Percentiles rank a stretch among this genome's conserved stretches.
Conservation (phyloP, 2,113 vertebrate species). For the Forbesichthys papilliferus region DNA sequence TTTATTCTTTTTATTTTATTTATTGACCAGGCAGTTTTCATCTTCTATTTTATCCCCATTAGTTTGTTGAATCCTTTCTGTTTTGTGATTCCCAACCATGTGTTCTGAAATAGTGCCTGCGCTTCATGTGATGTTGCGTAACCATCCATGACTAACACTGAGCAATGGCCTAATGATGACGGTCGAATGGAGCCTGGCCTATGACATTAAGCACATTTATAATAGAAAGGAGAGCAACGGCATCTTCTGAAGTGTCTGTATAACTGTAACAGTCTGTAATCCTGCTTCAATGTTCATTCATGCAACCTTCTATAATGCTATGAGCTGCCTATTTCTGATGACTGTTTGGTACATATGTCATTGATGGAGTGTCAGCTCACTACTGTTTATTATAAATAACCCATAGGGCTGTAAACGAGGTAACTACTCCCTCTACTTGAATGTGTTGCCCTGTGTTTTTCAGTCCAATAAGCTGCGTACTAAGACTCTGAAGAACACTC, state of each 20-base stretch:
- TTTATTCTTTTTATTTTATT: not conserved
- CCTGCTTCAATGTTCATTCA: too few relatives aligned
- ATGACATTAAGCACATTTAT: not conserved
- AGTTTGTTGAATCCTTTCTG: too few relatives aligned
- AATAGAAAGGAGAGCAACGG: not conserved
- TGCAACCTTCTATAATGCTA: too few relatives aligned
- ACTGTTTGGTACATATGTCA: not conserved
- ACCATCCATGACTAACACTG: too few relatives aligned
- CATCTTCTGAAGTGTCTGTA: too few relatives aligned
- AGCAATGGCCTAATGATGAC: too few relatives aligned
- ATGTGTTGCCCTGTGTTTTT: not conserved
- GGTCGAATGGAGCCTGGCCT: not conserved
- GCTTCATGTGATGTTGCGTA: too few relatives aligned
- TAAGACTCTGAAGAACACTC: slow-evolving; percentile 89
- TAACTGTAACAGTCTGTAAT: too few relatives aligned
- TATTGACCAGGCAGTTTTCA: not conserved
- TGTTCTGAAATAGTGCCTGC: too few relatives aligned
- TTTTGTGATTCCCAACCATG: too few relatives aligned
- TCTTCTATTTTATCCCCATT: too few relatives aligned
- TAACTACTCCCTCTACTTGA: not conserved
- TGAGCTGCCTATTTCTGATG: not conserved
- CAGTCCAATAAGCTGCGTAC: slow-evolving; percentile 94
- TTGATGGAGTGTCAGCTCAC: too few relatives aligned
- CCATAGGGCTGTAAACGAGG: not conserved
- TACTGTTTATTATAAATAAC: not conserved